Percentiles rank a stretch among this genome's conserved stretches.
Evolutionary conservation across 2,113 vertebrate genomes (phyloP).

Genomic region (Caretta caretta): DNA sequence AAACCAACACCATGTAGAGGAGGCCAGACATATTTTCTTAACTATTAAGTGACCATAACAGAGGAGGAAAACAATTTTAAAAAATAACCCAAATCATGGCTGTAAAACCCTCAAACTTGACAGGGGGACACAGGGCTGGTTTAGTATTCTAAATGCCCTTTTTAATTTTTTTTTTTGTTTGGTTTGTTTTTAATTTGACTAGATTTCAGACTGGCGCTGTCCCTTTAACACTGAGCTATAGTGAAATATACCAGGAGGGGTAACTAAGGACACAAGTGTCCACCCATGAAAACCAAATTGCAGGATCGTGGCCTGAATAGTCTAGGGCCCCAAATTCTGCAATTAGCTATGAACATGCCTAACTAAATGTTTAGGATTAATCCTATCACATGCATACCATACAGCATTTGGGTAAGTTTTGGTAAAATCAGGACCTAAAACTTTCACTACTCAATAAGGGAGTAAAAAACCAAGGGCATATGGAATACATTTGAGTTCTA

Average conservation of each 20-base stretch:
- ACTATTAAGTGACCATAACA: not conserved
- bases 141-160: not conserved
- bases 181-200: not conserved
- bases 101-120: not conserved
- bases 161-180: not conserved
- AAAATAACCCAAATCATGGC: not conserved
- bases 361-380: accelerated
- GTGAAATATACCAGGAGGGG: not conserved
- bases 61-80: not conserved
- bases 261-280: not conserved
- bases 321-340: not conserved
- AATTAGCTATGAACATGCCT: not conserved
- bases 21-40: not conserved
- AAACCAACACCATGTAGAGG: not conserved
- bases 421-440: not conserved
- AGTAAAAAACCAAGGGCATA: not conserved
- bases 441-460: not conserved
- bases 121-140: not conserved
- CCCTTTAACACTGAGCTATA: not conserved
- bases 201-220: not conserved
- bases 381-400: not conserved
- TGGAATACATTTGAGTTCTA: not conserved
- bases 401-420: not conserved
- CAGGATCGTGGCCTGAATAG: not conserved
- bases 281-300: accelerated